Evolutionary conservation across 2,797 vertebrate species (phyloP).

Genomic region (Bryconaethiops microstoma): DNA sequence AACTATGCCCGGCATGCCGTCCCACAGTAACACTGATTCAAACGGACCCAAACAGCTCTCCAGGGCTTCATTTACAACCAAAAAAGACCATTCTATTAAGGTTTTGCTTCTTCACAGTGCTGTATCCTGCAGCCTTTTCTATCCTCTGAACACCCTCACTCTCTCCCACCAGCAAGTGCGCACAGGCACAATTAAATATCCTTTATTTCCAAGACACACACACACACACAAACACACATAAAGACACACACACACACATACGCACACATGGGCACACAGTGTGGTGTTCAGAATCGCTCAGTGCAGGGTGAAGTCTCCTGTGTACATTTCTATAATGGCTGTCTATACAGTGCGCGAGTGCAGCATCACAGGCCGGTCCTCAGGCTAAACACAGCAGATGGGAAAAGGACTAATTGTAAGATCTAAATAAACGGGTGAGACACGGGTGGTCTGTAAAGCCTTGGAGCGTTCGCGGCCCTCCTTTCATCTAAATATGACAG

Average conservation of each 20-base stretch:
- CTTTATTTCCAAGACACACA: conserved; percentile 59
- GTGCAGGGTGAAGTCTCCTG: conserved; percentile 34
- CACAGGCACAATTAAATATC: conserved; percentile 57
- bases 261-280: conserved; percentile 48
- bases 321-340: conserved; percentile 58
- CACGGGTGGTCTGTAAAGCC: conserved; percentile 53
- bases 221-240: conserved; percentile 28
- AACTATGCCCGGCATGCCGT: conserved; percentile 56
- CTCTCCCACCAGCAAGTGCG: conserved; percentile 42
- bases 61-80: conserved; percentile 62
- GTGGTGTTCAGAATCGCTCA: conserved; percentile 47
- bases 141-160: conserved; percentile 45
- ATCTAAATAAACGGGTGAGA: conserved; percentile 55
- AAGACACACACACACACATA: conserved; percentile 41
- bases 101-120: conserved; percentile 65
- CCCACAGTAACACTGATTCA: conserved; percentile 58
- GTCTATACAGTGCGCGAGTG: conserved; percentile 32
- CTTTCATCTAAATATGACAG: conserved; percentile 58
- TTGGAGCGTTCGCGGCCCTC: conserved; percentile 42
- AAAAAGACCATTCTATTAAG: conserved; percentile 69
- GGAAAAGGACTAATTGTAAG: conserved; percentile 59
- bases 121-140: conserved; percentile 66
- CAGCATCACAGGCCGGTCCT: conserved; percentile 48
- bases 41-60: conserved; percentile 58
- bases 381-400: conserved; percentile 56